Evolutionary conservation across 1,140 invertebrate genomes (phyloP).

Genomic region (Brachionus calyciflorus): DNA sequence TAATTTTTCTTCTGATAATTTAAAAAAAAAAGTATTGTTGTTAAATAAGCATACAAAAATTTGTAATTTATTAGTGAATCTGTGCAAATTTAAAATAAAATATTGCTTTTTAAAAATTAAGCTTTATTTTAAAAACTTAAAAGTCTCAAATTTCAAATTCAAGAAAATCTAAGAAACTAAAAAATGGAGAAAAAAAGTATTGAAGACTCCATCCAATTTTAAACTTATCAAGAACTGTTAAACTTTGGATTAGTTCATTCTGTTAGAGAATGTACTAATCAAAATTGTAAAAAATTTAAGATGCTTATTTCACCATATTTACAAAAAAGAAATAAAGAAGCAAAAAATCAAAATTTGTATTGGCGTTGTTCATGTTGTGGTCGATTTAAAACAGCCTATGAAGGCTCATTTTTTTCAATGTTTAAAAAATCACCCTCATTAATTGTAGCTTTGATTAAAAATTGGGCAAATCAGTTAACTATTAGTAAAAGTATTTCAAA

Average conservation of each 20-base stretch:
- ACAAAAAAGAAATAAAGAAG: not conserved
- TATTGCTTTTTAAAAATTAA: too few relatives aligned
- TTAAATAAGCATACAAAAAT: too few relatives aligned
- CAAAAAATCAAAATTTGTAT: not conserved
- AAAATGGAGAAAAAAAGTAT: not conserved
- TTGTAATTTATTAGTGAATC: too few relatives aligned
- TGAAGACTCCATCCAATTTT: not conserved
- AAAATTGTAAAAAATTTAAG: not conserved
- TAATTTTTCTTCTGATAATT: too few relatives aligned
- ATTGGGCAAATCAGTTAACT: not conserved
- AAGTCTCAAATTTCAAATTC: too few relatives aligned
- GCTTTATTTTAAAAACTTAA: too few relatives aligned
- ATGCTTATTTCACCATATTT: not conserved
- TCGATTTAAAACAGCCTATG: not conserved
- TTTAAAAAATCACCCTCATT: slow-evolving; percentile 2
- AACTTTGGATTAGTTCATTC: not conserved
- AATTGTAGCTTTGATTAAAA: not conserved
- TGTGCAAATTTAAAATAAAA: too few relatives aligned
- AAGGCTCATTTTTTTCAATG: slow-evolving; percentile 5
- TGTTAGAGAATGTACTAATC: not conserved
- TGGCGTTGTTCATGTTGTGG: slow-evolving; percentile 7
- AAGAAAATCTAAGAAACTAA: too few relatives aligned
- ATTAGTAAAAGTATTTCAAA: not conserved
- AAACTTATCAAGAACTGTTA: not conserved
- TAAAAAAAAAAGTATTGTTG: too few relatives aligned